Conservation (phyloP, 2,113 vertebrate genomes). For the Gobiocypris rarus region DNA sequence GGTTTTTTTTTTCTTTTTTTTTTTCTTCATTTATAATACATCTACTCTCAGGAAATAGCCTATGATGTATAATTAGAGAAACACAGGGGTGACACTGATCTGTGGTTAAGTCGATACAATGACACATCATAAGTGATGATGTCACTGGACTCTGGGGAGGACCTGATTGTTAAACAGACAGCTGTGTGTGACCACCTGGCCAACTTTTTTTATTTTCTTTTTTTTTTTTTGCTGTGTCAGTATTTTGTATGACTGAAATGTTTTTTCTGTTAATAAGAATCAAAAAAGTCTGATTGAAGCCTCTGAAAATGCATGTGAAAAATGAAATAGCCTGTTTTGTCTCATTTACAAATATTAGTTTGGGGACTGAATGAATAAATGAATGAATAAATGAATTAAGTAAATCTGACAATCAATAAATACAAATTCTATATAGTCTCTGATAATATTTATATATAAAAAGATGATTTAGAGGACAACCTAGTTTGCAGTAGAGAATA, state of each 20-base stretch:
- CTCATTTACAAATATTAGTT: neutral
- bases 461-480: neutral
- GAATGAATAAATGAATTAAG: no score
- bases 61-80: conserved; percentile 14
- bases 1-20: neutral
- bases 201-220: no score
- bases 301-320: no score
- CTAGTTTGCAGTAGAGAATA: neutral
- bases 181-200: neutral
- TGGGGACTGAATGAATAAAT: neutral
- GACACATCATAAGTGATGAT: neutral
- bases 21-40: neutral
- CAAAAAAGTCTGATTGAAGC: no score
- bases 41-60: neutral
- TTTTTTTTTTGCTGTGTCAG: no score
- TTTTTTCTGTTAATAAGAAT: neutral
- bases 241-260: neutral
- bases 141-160: neutral
- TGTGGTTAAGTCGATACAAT: neutral
- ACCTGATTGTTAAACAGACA: conserved; percentile 16
- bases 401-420: neutral
- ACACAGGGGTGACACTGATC: neutral
- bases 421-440: neutral
- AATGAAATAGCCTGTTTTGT: no score
- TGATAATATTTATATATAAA: neutral